These are phyloP conservation scores for Cynaeus angustus DNA, from an alignment of 2,888 invertebrate genomes.

Conservation along the genomic window DNA sequence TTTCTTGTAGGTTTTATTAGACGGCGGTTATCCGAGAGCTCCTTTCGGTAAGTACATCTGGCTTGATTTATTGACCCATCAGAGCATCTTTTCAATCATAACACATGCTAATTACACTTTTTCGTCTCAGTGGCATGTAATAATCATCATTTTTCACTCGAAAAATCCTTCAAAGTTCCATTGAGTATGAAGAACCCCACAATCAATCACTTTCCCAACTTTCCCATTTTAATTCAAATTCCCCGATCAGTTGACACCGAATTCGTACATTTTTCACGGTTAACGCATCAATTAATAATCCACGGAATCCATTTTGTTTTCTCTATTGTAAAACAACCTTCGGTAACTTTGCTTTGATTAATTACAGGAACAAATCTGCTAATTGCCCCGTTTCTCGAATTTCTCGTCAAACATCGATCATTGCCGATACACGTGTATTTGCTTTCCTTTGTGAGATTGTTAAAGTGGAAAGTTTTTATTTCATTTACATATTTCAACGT, in stretches of 20 bases:
- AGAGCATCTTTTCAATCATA: neutral
- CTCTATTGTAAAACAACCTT: neutral
- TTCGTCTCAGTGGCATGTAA: neutral
- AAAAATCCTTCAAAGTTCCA: neutral
- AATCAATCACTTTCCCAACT: conserved; percentile 17
- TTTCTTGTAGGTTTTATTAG: too few relatives aligned
- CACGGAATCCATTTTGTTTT: neutral
- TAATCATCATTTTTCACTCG: neutral
- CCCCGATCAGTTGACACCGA: neutral
- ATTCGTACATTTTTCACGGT: too few relatives aligned
- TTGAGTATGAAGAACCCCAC: neutral
- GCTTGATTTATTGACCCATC: neutral
- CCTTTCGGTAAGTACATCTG: neutral
- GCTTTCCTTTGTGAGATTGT: conserved; percentile 24
- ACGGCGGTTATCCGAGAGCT: neutral
- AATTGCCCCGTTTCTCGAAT: neutral
- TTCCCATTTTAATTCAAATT: conserved; percentile 15
- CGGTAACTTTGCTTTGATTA: neutral
- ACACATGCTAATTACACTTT: conserved; percentile 4
- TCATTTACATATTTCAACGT: conserved; percentile 28
- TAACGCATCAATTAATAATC: conserved; percentile 1
- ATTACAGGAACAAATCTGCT: neutral
- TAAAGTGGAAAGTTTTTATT: conserved; percentile 24
- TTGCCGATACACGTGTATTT: conserved; percentile 12
- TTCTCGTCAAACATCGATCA: conserved; percentile 10